These are phyloP conservation scores for Nemotelus nigrinus DNA, from an alignment of 2,888 invertebrate species.

Conservation along the genomic window DNA sequence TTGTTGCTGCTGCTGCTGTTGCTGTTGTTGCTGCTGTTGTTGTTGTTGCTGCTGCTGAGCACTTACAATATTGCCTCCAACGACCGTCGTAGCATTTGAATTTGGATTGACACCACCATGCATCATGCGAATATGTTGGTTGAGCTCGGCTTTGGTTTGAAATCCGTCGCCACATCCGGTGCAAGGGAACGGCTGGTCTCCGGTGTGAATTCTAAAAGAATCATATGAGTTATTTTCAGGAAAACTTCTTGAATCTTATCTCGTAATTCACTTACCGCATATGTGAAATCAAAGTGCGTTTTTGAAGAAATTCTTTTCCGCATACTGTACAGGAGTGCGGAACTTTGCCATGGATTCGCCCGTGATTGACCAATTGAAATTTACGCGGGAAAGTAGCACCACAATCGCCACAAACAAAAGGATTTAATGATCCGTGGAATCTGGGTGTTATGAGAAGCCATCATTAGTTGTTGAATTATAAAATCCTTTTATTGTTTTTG, in stretches of 20 bases:
- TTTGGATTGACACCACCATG: conserved; percentile 66
- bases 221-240: background rate
- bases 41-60: conserved; percentile 55
- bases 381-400: conserved; percentile 85
- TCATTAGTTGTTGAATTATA: background rate
- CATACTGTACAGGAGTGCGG: conserved; percentile 85
- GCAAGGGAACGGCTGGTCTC: conserved; percentile 78
- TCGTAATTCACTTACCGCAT: conserved; percentile 69
- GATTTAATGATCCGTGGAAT: conserved; percentile 95
- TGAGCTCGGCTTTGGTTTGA: conserved; percentile 75
- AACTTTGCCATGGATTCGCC: conserved; percentile 80
- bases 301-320: conserved; percentile 86
- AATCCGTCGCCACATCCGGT: conserved; percentile 82
- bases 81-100: conserved; percentile 62
- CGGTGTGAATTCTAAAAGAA: conserved; percentile 73
- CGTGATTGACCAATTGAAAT: conserved; percentile 87
- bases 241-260: background rate
- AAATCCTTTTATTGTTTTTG: background rate
- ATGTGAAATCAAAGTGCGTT: conserved; percentile 82
- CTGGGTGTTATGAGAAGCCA: conserved; percentile 59
- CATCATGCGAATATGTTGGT: conserved; percentile 72
- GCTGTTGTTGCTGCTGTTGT: conserved; percentile 53
- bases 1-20: conserved; percentile 57
- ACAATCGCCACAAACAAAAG: conserved; percentile 93
- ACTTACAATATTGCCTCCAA: conserved; percentile 56